Conservation (phyloP, 2,888 invertebrate species). For the Nymphalis polychloros region DNA sequence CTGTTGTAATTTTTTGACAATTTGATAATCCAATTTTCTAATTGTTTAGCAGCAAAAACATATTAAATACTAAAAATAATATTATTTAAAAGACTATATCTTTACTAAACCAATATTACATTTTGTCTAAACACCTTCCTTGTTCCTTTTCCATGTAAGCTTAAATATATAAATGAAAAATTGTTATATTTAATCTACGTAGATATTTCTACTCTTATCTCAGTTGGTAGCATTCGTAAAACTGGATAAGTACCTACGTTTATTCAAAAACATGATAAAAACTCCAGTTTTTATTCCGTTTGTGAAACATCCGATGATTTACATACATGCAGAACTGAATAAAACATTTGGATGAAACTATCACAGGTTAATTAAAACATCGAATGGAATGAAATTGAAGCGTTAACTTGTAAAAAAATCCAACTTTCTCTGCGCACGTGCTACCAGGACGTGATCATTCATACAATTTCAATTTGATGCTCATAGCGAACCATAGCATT, state of each 20-base stretch:
- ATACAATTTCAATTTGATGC: slow-evolving; percentile 47
- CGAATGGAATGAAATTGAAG: slow-evolving; percentile 20
- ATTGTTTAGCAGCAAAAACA: too few species aligned
- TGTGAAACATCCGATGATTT: slow-evolving; percentile 11
- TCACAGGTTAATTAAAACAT: slow-evolving; percentile 21
- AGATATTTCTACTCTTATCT: background rate
- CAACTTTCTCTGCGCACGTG: slow-evolving; percentile 59
- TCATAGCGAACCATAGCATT: slow-evolving; percentile 45
- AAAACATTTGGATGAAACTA: slow-evolving; percentile 17
- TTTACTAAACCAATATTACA: background rate
- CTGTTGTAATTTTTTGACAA: too few species aligned
- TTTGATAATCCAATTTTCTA: too few species aligned
- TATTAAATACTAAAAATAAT: background rate
- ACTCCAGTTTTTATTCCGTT: slow-evolving; percentile 8
- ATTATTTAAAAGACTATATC: background rate
- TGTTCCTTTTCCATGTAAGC: background rate
- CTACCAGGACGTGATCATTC: slow-evolving; percentile 48
- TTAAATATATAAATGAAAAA: background rate
- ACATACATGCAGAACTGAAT: slow-evolving; percentile 2
- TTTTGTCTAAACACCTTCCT: background rate
- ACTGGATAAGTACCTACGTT: slow-evolving; percentile 1
- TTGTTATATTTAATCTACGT: background rate
- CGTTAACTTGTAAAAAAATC: slow-evolving; percentile 27
- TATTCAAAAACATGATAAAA: slow-evolving; percentile 15
- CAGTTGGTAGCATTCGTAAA: background rate